phyloP scores from a whole-genome alignment of 2,113 vertebrate genomes.

The Oryzias javanicus region DNA sequence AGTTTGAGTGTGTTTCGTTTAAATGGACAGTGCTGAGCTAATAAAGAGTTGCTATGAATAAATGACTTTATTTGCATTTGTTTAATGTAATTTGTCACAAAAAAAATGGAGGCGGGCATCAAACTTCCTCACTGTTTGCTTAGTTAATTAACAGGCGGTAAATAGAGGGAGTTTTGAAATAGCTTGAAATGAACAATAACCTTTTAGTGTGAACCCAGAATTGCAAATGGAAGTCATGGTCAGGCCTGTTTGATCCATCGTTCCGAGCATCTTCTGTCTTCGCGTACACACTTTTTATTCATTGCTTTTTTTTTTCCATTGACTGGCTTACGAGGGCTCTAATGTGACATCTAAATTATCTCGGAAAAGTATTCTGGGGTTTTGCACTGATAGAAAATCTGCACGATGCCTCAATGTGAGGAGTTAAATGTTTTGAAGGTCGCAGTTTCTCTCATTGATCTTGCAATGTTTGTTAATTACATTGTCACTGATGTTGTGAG shows the following conservation, averaged over 20 bases:
- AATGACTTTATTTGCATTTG: slow-evolving; percentile 58
- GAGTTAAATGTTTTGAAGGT: slow-evolving; percentile 95
- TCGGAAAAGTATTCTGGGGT: slow-evolving; percentile 72
- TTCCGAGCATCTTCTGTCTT: slow-evolving; percentile 49
- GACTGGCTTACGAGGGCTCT: slow-evolving; percentile 62
- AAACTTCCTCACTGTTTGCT: slow-evolving; percentile 59
- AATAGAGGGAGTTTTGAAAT: slow-evolving; percentile 64
- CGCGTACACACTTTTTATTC: slow-evolving; percentile 60
- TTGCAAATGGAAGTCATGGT: slow-evolving; percentile 64
- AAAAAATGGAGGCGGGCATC: slow-evolving; percentile 32
- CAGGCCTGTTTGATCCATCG: slow-evolving; percentile 57
- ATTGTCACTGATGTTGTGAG: slow-evolving; percentile 99
- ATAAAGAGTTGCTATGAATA: slow-evolving; percentile 55
- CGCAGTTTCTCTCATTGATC: slow-evolving; percentile 99
- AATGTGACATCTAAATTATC: slow-evolving; percentile 70
- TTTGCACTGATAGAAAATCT: slow-evolving; percentile 76
- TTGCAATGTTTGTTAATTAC: slow-evolving; percentile 99
- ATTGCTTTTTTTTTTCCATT: slow-evolving; percentile 45
- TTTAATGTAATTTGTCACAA: slow-evolving; percentile 57
- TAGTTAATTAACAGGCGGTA: slow-evolving; percentile 69
- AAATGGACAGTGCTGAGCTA: slow-evolving; percentile 56
- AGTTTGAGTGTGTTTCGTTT: slow-evolving; percentile 51
- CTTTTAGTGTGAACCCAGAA: slow-evolving; percentile 68
- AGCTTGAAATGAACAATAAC: slow-evolving; percentile 69
- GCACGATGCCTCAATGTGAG: slow-evolving; percentile 73